Base-by-base conservation (phyloP, 64 coral and sea anemone species). In the Pocillopora damicornis region DNA sequence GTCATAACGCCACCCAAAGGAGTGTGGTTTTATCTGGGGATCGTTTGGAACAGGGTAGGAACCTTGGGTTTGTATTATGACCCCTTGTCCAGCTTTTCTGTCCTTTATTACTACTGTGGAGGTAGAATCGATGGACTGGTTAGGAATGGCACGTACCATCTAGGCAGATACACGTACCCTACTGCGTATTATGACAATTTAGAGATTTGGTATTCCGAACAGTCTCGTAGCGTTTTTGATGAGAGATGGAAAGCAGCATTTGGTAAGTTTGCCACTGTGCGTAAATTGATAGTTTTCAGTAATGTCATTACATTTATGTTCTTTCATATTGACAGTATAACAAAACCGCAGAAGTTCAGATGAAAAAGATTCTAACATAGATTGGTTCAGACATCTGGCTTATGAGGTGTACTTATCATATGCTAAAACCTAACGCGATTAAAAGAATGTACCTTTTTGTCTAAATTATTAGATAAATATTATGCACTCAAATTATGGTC, bases 171-270 rank as follows among this genome's bases (percentile, higher is more conserved):
- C 16, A 85, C 81, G 25, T 85, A 58, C n/a, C 64, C 63, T n/a
- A 57, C 26, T 73, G 81, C 81, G 22, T 85, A 72, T 37, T 85
- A 72, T 65, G 72, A 67, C 22, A 65, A 85, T 85, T 73, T 85
- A 20, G 38, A 56, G 20, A 85, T 85, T 20, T 85, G 65, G 65
- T 85, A 72, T 26, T 85, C 81, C 18, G 72, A 57, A 13, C 81
- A 85, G 65, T 23, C 16, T 4, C 2, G 11, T 26, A 15, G 0
- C 14, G 81, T 85, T 73, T n/a, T 85, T 13, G 63, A 85, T 1
- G 11, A 56, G 9, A 73, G 13, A 13, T 85, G 81, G 81, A 4
- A 14, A 1, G 64, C 10, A 45, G 37, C 81, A 25, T 58, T 85
- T 57, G 38, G 81, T 85, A 73, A 73, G 81, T 71, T 63, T 17